phyloP scores from a whole-genome alignment of 2,113 vertebrate species.

The Greenwoodochromis staneri region DNA sequence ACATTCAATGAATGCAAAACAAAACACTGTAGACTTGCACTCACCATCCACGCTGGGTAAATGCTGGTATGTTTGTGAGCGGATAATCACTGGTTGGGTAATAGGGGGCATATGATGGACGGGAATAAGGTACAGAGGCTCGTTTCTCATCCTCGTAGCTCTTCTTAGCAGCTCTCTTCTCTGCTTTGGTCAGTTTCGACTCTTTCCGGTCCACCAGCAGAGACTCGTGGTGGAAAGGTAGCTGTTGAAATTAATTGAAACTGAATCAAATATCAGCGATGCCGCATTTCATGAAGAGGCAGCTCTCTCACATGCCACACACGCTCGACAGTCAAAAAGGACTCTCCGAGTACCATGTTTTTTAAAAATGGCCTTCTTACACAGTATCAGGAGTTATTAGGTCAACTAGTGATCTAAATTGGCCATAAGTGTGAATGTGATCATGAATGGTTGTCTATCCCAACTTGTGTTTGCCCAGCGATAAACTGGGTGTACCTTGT shows the following conservation, averaged over 20 bases:
- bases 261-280: not conserved
- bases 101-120: conserved; percentile 95
- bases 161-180: conserved; percentile 97
- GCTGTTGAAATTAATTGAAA: conserved; percentile 61
- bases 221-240: conserved; percentile 96
- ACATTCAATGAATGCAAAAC: not conserved
- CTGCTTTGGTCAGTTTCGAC: conserved; percentile 93
- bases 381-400: not conserved
- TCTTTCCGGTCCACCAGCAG: conserved; percentile 94
- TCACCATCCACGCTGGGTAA: conserved; percentile 95
- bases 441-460: not conserved
- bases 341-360: not conserved
- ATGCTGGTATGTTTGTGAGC: conserved; percentile 88
- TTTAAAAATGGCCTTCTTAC: not conserved
- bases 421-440: not conserved
- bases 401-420: not conserved
- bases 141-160: conserved; percentile 98
- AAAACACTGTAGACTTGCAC: conserved; percentile 17
- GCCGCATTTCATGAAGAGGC: not conserved
- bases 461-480: not conserved
- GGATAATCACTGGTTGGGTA: conserved; percentile 90
- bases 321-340: not conserved
- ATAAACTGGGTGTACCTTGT: not conserved
- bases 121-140: conserved; percentile 91
- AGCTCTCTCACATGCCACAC: not conserved